Evolutionary conservation across 2,888 invertebrate genomes (phyloP), one percentile per base, ranked within the genome.

Genomic region (Trachelus troglodyta): DNA sequence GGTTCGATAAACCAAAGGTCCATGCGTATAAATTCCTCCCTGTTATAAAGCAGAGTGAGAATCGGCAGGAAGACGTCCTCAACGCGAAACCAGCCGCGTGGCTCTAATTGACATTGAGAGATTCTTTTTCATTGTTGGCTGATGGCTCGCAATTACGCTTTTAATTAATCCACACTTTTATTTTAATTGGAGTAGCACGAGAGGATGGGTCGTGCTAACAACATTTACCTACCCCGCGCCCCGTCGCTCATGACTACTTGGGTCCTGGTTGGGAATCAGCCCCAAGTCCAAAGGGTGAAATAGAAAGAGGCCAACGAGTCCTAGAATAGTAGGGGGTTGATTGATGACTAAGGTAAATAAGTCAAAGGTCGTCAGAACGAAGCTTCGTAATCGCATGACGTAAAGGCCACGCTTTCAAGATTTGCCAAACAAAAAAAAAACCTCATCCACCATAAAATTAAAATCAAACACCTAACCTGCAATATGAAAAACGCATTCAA

Each of bases 331-430:
- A 6, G 23, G 56, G 9, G 56, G 80, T 84, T 83, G 86, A 86
- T 87, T 86, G 87, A 87, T 87, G 82, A 81, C 75, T 77, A 76
- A 74, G 84, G 82, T 83, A 86, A 86, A 85, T 86, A 85, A 84
- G 81, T 81, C 80, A 80, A 83, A 85, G 80, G 80, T 82, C 56
- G 23, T 23, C 23, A 0, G 6, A 2, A 9, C 56, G 23, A 6
- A 2, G 23, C 56, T 85, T 83, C 85, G 76, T 82, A 83, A 79
- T 76, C 82, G 81, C 82, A 81, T 35, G 79, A 79, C 79, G 77
- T 80, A 78, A 79, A 79, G 79, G 76, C 83, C 79, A 85, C 23
- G 56, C 9, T 56, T 2, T 9, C 23, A 23, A 23, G 1, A 15
- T 23, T 23, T 9, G 56, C 56, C 9, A 56, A 56, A 40, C 15